Evolutionary conservation across 1,140 invertebrate genomes (phyloP).

Genomic region (Calephelis nemesis): DNA sequence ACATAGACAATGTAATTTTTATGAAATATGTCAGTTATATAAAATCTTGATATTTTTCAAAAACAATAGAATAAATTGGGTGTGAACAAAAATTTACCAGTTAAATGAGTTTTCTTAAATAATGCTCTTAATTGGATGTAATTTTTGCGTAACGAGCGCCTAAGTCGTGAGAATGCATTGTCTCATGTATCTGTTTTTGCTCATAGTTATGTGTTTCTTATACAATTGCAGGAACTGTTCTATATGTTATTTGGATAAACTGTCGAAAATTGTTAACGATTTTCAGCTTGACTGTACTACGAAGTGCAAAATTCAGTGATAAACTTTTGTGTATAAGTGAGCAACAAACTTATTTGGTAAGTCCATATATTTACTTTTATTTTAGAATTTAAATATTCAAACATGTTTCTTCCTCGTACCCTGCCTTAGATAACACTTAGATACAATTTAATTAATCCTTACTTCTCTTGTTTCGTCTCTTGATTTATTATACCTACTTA

Average conservation of each 20-base stretch:
- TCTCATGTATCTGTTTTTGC: conserved; percentile 11
- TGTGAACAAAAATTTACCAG: conserved; percentile 9
- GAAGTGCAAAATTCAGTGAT: background rate
- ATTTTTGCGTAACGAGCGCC: conserved; percentile 9
- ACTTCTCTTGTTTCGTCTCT: no score
- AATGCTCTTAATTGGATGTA: conserved; percentile 15
- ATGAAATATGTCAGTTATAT: conserved; percentile 8
- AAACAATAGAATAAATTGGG: conserved; percentile 17
- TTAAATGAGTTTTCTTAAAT: conserved; percentile 15
- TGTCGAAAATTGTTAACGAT: background rate
- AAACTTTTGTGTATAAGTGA: conserved; percentile 17
- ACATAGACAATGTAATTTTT: background rate
- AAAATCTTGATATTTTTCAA: conserved; percentile 11
- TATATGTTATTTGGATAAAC: conserved; percentile 7
- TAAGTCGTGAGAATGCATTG: conserved; percentile 13
- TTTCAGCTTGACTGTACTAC: conserved; percentile 10
- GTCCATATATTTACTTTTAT: background rate
- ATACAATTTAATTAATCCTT: no score
- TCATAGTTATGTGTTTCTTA: conserved; percentile 14
- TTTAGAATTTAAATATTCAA: no score
- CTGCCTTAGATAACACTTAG: no score
- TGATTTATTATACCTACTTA: no score
- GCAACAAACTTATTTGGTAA: conserved; percentile 4
- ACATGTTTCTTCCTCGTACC: no score
- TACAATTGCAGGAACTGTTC: conserved; percentile 13